These are phyloP conservation scores for Neogobius melanostomus DNA, from an alignment of 2,113 vertebrate species.

Conservation along the genomic window DNA sequence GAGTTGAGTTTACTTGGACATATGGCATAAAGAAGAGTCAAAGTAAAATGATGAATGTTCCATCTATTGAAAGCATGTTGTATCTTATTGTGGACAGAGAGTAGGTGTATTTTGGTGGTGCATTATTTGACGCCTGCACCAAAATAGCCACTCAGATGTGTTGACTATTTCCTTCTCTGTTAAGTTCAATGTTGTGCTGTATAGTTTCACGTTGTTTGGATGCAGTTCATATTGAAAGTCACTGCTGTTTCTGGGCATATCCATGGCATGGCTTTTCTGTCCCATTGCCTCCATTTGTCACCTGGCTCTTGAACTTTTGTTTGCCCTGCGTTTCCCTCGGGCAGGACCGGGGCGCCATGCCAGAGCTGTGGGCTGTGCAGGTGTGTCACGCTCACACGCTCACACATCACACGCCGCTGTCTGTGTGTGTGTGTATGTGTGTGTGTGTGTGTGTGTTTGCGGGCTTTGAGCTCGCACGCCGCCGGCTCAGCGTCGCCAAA, in stretches of 20 bases:
- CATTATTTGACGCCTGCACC: neutral
- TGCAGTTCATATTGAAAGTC: conserved; percentile 37
- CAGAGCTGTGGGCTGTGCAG: conserved; percentile 67
- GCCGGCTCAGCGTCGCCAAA: conserved; percentile 63
- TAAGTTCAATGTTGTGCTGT: neutral
- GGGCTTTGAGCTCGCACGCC: conserved; percentile 60
- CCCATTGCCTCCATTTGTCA: conserved; percentile 55
- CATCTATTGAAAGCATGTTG: neutral
- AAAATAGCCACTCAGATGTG: too few relatives aligned
- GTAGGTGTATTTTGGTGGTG: neutral
- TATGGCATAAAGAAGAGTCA: too few relatives aligned
- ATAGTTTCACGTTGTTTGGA: neutral
- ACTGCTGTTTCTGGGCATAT: conserved; percentile 26
- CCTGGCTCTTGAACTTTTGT: conserved; percentile 70
- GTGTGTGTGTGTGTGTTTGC: conserved; percentile 42
- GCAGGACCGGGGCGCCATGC: conserved; percentile 46
- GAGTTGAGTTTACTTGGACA: too few relatives aligned
- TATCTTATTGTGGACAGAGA: neutral
- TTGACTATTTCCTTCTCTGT: neutral
- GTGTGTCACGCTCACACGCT: conserved; percentile 68
- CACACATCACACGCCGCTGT: conserved; percentile 12
- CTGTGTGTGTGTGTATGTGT: too few relatives aligned
- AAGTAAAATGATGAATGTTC: too few relatives aligned
- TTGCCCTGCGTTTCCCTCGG: conserved; percentile 56
- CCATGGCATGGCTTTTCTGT: conserved; percentile 36